Evolutionary conservation across 1,140 invertebrate genomes (phyloP), one percentile per base, ranked within the genome.

Genomic region (Papilio helenus): DNA sequence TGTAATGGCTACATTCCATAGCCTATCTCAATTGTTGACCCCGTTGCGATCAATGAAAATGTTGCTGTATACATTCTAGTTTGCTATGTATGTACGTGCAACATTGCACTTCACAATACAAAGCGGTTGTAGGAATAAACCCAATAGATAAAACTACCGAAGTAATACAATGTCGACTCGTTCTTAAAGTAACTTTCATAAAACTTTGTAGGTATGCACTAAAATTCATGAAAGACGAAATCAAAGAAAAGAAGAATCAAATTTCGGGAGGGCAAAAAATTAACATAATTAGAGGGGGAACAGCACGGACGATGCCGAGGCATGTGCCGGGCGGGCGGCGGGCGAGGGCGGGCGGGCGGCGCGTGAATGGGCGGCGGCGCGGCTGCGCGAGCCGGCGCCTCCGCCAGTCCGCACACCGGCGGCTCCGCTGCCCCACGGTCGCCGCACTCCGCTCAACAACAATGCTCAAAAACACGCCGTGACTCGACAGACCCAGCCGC

Each of bases 351-450:
- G 51, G 80, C 83, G 80, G 85, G 87, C 83, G 83, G 85, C 85
- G 86, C 85, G 82, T 90, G 91, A 90, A 90, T 91, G 90, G 89
- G 87, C 86, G 90, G 86, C 86, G 86, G 87, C 76, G 84, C 86
- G 88, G 83, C 86, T 85, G 84, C 85, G 88, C 87, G 89, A 81
- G 86, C 81, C 87, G 87, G 87, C 84, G 82, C 84, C 88, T 89
- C 90, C 87, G 91, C 88, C 92, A 94, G 92, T 94, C 92, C 92
- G 92, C 92, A 93, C 91, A 92, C 92, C 93, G 92, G 93, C 93
- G 93, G 93, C 93, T 93, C 92, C 93, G 93, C 93, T 92, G 93
- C 93, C 90, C 92, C 91, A 94, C 92, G 92, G 90, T 92, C 91
- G 90, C 92, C 91, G 91, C 92, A 92, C 89, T 93, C 91, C 92